A percentile compares a stretch with the other conserved stretches of the same genome.
Evolutionary conservation across 2,888 invertebrate genomes (phyloP).

Genomic region (Plutella xylostella): DNA sequence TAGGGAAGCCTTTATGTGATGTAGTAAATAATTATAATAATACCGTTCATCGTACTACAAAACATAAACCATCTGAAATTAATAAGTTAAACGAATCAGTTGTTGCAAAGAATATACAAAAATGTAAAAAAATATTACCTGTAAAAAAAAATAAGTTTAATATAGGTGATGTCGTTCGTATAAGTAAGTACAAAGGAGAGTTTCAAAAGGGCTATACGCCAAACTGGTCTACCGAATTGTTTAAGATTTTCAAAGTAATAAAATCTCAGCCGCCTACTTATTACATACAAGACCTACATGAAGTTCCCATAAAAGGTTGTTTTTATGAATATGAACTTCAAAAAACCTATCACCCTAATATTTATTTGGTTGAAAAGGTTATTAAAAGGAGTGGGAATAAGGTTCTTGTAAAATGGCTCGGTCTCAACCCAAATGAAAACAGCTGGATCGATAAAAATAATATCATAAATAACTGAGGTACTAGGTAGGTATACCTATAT

Average conservation of each 20-base stretch:
- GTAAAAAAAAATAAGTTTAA: constrained; percentile 14
- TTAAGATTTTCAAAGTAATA: too few species aligned
- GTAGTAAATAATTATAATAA: too few species aligned
- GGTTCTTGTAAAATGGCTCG: constrained; percentile 25
- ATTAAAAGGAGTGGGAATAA: constrained; percentile 20
- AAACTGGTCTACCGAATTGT: too few species aligned
- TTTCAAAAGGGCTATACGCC: too few species aligned
- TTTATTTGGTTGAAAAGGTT: constrained; percentile 27
- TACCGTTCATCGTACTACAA: too few species aligned
- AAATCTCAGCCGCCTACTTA: too few species aligned
- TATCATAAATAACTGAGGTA: background rate
- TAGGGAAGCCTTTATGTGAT: too few species aligned
- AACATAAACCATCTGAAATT: background rate
- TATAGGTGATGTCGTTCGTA: too few species aligned
- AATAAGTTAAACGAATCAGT: too few species aligned
- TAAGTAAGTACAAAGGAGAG: too few species aligned
- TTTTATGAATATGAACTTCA: constrained; percentile 27
- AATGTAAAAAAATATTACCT: too few species aligned
- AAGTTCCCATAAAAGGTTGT: constrained; percentile 23
- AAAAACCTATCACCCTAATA: constrained; percentile 22
- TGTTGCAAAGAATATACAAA: background rate
- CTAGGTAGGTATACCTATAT: too few species aligned
- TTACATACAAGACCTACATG: constrained; percentile 20
- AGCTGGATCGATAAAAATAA: constrained; percentile 21
- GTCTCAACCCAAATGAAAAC: constrained; percentile 22